These are phyloP conservation scores for Poeciliopsis turneri DNA, from an alignment of 2,797 vertebrate genomes.

Conservation along the genomic window DNA sequence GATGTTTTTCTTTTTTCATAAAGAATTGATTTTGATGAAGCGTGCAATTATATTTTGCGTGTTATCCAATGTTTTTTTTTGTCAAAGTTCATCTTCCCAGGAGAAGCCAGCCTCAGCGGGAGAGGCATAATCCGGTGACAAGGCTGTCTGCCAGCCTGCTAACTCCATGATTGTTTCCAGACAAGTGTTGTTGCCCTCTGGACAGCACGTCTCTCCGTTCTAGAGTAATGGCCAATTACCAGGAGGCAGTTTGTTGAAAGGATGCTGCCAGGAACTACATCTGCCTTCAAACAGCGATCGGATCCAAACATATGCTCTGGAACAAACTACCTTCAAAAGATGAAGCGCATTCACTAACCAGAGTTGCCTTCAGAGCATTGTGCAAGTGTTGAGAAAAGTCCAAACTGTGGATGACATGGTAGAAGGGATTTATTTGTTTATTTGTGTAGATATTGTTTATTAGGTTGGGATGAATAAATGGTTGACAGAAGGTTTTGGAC, in stretches of 20 bases:
- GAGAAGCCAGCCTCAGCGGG: slow-evolving; percentile 56
- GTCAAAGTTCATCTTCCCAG: slow-evolving; percentile 37
- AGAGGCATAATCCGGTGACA: slow-evolving; percentile 66
- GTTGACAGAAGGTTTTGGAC: slow-evolving; percentile 41
- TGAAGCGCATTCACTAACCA: slow-evolving; percentile 53
- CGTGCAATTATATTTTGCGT: slow-evolving; percentile 33
- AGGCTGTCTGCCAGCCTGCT: slow-evolving; percentile 74
- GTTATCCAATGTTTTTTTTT: slow-evolving; percentile 35
- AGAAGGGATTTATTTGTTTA: slow-evolving; percentile 35
- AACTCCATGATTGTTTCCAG: slow-evolving; percentile 82
- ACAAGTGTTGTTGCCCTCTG: slow-evolving; percentile 78
- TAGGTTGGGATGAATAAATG: slow-evolving; percentile 30
- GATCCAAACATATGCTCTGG: slow-evolving; percentile 73
- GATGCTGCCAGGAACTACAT: slow-evolving; percentile 78
- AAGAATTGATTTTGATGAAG: slow-evolving; percentile 24
- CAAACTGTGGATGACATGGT: slow-evolving; percentile 47
- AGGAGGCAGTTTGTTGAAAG: slow-evolving; percentile 79
- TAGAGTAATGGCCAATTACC: slow-evolving; percentile 81
- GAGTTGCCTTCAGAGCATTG: slow-evolving; percentile 50
- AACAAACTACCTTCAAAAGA: slow-evolving; percentile 68
- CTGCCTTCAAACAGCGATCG: slow-evolving; percentile 73
- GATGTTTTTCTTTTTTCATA: slow-evolving; percentile 1
- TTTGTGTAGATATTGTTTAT: slow-evolving; percentile 48
- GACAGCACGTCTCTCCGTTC: slow-evolving; percentile 75
- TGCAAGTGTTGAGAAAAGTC: slow-evolving; percentile 50